Evolutionary conservation across 1,140 invertebrate species (phyloP).

Genomic region (Polyergus mexicanus): DNA sequence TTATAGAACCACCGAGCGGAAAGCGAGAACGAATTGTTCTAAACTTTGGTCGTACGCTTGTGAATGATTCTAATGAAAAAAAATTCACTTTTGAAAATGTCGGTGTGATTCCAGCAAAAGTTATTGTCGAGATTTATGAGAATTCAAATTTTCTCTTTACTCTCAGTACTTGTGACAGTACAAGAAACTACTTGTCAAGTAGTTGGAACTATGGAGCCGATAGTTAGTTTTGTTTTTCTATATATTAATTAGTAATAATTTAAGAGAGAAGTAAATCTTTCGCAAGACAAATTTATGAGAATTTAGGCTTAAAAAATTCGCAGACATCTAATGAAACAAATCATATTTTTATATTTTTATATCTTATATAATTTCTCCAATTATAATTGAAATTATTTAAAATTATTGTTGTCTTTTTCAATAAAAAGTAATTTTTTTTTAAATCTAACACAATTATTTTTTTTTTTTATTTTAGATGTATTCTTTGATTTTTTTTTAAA

Average conservation of each 20-base stretch:
- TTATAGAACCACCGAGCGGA: conserved; percentile 70
- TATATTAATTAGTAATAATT: neutral
- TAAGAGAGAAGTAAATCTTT: neutral
- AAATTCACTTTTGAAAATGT: conserved; percentile 74
- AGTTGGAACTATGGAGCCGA: neutral
- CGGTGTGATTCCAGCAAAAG: conserved; percentile 73
- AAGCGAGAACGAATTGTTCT: conserved; percentile 51
- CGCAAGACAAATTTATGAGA: neutral
- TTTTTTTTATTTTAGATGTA: neutral
- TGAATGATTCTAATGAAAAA: conserved; percentile 62
- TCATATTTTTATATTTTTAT: neutral
- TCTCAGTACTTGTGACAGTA: conserved; percentile 22
- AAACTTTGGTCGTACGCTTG: conserved; percentile 73
- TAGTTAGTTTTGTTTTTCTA: neutral
- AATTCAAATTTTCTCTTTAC: conserved; percentile 62
- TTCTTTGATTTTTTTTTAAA: neutral
- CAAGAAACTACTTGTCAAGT: neutral
- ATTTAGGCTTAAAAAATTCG: neutral
- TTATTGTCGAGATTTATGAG: conserved; percentile 72
- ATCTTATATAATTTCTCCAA: neutral
- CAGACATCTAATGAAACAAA: too few relatives aligned
- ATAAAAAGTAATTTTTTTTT: neutral
- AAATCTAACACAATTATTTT: neutral
- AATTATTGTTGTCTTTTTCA: neutral
- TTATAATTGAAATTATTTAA: neutral